Evolutionary conservation across 2,113 vertebrate genomes (phyloP).

Genomic region (Calidris pugnax): DNA sequence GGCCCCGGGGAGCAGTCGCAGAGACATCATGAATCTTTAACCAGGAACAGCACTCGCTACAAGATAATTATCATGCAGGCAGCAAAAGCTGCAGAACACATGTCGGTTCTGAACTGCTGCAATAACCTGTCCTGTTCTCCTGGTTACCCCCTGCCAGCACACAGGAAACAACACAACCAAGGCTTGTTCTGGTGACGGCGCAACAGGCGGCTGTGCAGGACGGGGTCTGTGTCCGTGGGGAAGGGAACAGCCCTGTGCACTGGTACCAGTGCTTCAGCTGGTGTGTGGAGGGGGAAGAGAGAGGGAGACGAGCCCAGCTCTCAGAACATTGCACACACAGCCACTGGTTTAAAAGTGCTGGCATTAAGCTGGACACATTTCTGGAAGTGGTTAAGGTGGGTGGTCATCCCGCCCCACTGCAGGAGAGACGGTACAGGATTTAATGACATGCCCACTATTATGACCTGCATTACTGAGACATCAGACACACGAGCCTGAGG

Average conservation of each 20-base stretch:
- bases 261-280: not conserved
- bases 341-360: not conserved
- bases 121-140: constrained; percentile 15
- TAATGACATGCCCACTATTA: not conserved
- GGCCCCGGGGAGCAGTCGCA: not conserved
- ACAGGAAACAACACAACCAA: constrained; percentile 29
- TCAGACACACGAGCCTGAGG: not conserved
- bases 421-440: not conserved
- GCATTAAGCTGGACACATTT: not conserved
- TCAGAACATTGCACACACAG: not conserved
- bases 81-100: constrained; percentile 46
- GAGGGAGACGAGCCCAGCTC: not conserved
- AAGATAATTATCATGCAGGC: constrained; percentile 42
- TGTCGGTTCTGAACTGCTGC: constrained; percentile 38
- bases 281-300: not conserved
- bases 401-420: not conserved
- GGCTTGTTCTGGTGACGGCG: not conserved
- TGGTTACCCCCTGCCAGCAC: not conserved
- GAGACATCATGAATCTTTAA: constrained; percentile 61
- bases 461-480: not conserved
- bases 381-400: not conserved
- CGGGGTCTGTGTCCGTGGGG: not conserved
- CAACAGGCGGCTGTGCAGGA: not conserved
- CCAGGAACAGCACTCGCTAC: constrained; percentile 53
- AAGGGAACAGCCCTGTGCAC: not conserved